Conservation (phyloP, 2,888 invertebrate species). For the Pristionchus maxplancki region DNA sequence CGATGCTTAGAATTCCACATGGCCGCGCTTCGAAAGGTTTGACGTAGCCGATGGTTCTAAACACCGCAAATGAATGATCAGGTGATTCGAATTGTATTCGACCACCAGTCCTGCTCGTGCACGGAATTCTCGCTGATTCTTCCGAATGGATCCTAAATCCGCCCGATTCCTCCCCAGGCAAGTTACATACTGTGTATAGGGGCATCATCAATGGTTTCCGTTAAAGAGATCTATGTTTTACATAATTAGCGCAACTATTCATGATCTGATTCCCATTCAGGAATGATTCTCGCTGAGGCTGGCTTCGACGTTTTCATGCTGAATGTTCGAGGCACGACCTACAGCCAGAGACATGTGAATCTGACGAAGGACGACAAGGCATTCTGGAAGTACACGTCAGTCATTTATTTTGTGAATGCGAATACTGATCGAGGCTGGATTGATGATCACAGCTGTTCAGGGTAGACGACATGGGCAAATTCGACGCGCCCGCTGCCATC, state of each 20-base stretch:
- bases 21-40: background rate
- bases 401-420: no score
- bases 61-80: no score
- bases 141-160: conserved; percentile 60
- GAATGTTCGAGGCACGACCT: conserved; percentile 88
- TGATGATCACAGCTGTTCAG: no score
- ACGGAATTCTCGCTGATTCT: conserved; percentile 62
- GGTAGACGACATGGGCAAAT: background rate
- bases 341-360: conserved; percentile 80
- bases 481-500: background rate
- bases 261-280: background rate
- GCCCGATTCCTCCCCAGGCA: conserved; percentile 33
- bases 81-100: background rate
- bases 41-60: background rate
- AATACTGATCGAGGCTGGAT: no score
- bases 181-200: no score
- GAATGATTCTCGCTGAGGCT: conserved; percentile 77
- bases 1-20: background rate
- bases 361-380: background rate
- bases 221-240: no score
- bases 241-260: no score
- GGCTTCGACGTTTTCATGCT: conserved; percentile 88
- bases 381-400: conserved; percentile 32
- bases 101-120: conserved; percentile 67
- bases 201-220: no score